Evolutionary conservation across 2,888 invertebrate genomes (phyloP), one percentile per base, ranked within the genome.

Genomic region (Punctoribates punctum): DNA sequence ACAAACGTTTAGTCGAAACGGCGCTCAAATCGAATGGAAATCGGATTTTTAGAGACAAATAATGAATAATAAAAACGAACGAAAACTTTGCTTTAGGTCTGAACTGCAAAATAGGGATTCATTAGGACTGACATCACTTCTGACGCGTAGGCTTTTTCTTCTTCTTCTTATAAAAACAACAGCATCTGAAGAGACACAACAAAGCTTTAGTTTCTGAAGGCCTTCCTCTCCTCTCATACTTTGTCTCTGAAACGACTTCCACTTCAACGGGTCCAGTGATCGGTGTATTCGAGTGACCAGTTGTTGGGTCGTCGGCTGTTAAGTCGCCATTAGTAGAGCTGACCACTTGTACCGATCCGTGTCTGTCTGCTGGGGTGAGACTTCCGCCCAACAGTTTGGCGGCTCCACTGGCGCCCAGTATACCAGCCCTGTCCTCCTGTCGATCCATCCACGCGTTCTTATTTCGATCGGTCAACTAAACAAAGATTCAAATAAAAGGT

Each of bases 101-200:
- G 17, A 65, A 65, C 17, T 65, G 27, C 17, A 29, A 25, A 65
- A 25, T 29, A 34, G 23, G 15, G 29, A 29, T 29, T 29, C 17
- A 65, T n/a, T 65, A 29, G 20, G 27, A 34, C 65, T 29, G 11
- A 65, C 17, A 29, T 65, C 34, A 65, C 65, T 65, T 65, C 29
- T 65, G 65, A 34, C 65, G 42, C 42, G 73, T 25, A 73, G 91
- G 91, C 90, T 96, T 95, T 91, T 96, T 96, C 93, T 96, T 96
- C 92, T 95, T 96, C 86, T 95, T 91, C 87, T 95, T 94, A 89
- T 95, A 94, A 90, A 96, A 97, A 88, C 96, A 97, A 88, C 97
- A 97, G 89, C 96, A 96, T 88, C 96, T 96, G 87, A 88, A 86
- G 83, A 83, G 86, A 85, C 73, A 67, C 34, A 78, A 72, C 11